phyloP scores from a whole-genome alignment of 1,140 invertebrate species.

The Melanaphis sacchari region DNA sequence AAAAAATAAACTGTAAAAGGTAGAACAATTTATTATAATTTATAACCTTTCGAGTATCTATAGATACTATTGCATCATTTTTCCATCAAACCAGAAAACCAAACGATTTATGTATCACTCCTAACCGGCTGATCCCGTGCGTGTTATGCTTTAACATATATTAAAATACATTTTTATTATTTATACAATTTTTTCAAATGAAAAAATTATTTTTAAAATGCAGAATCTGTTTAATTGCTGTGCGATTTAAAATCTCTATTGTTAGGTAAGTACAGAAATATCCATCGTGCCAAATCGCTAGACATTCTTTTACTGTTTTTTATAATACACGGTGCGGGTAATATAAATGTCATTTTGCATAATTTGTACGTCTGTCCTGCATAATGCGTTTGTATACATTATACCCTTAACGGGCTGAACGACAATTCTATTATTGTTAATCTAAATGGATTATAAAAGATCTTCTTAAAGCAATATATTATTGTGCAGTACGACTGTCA shows the following conservation, averaged over 20 bases:
- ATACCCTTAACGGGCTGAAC: background rate
- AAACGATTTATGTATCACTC: no score
- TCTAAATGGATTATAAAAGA: slow-evolving; percentile 2
- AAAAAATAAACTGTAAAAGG: background rate
- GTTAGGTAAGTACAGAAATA: background rate
- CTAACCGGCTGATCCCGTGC: no score
- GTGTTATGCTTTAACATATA: background rate
- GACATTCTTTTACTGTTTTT: background rate
- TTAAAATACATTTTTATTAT: background rate
- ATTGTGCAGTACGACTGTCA: background rate
- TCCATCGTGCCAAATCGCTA: background rate
- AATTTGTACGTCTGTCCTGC: background rate
- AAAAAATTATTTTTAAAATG: background rate
- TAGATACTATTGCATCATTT: background rate
- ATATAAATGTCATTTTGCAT: background rate
- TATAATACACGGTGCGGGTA: background rate
- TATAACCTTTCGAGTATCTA: background rate
- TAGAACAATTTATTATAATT: background rate
- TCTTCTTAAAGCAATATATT: background rate
- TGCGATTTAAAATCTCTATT: background rate
- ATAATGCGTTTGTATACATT: background rate
- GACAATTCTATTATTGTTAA: background rate
- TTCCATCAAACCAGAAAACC: no score
- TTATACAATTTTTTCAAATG: background rate
- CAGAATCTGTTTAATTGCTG: background rate